Base-by-base conservation (phyloP, 2,888 invertebrate genomes). In the Chrysina gloriosa region DNA sequence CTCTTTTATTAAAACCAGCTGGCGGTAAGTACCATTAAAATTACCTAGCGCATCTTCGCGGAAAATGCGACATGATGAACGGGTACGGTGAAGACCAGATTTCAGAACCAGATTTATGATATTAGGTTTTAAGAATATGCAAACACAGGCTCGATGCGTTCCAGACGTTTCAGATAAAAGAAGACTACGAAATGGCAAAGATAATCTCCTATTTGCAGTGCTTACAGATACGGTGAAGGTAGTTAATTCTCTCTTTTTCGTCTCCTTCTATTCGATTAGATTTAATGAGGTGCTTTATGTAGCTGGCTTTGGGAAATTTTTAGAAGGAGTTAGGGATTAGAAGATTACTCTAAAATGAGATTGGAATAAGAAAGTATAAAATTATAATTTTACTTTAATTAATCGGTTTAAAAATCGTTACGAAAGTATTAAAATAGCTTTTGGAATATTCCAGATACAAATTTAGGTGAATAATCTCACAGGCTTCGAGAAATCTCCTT, bases 81-180 rank as follows among this genome's bases (percentile, higher is more conserved):
- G 70, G 70, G 70, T 69, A 65, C 70, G 67, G 63, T 68, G 67
- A 65, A 36, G 56, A 36, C 50, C 48, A 48, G 68, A 66, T 71
- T 72, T 65, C 69, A 58, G 65, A 65, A 69, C 69, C 70, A 72
- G 72, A 73, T 72, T 73, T 73, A 73, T 73, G 72, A 73, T 72
- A 71, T 73, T 73, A 68, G 73, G 70, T 73, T 72, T 71, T 71
- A 73, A 73, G 72, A 71, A 72, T 73, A 73, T 73, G 72, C 73
- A 71, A 71, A 69, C 67, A 64, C 69, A 68, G 63, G 70, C 70
- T 65, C 71, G 67, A 71, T 69, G 72, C 70, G 72, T 70, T 70
- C 65, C 56, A 66, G 58, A 42, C 58, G 42, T 42, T 61, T 61
- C 39, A 61, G 58, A 61, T 61, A 61, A 61, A 45, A 42, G 45